Conservation (phyloP, 2,797 vertebrate genomes). For the Pteropus rufus region DNA sequence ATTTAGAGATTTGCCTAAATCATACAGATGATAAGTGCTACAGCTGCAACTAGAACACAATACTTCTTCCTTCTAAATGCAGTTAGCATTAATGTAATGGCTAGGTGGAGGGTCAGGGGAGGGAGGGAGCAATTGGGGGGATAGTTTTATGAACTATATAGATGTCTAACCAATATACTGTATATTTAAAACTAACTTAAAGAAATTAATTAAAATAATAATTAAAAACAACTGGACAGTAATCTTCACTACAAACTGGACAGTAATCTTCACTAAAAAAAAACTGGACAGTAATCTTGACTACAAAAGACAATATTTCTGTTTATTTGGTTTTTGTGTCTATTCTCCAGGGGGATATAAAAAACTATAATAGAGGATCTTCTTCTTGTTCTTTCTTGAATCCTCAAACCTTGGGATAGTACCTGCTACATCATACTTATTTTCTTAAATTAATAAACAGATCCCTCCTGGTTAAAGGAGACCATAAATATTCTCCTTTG, state of each 20-base stretch:
- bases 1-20: background rate
- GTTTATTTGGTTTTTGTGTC: background rate
- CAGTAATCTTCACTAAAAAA: background rate
- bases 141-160: too few species aligned
- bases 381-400: background rate
- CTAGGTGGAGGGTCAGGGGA: too few species aligned
- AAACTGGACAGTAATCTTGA: background rate
- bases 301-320: background rate
- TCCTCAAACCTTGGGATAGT: background rate
- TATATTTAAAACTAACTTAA: too few species aligned
- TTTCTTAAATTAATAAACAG: background rate
- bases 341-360: background rate
- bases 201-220: too few species aligned
- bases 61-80: background rate
- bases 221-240: background rate
- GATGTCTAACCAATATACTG: too few species aligned
- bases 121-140: too few species aligned
- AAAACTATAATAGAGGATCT: background rate
- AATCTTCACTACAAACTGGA: background rate
- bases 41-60: background rate
- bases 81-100: background rate
- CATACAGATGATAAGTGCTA: background rate
- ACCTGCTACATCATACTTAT: background rate
- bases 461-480: background rate
- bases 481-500: background rate